Percentiles rank a stretch among this genome's conserved stretches.
These are phyloP conservation scores for Cepaea hortensis DNA, from an alignment of 2,888 invertebrate genomes.

Conservation along the genomic window DNA sequence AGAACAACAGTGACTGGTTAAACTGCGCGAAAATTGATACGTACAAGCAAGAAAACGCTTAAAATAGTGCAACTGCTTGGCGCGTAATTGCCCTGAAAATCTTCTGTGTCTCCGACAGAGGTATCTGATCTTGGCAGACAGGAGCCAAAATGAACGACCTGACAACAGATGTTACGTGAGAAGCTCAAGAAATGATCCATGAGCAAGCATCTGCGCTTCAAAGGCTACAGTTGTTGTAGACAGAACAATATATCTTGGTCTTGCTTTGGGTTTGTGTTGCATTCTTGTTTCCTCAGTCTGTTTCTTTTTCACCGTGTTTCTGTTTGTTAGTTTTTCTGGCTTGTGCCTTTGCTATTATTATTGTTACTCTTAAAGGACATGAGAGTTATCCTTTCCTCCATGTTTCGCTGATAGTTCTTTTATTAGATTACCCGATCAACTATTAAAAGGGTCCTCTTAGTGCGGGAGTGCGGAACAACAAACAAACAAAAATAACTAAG, in stretches of 20 bases:
- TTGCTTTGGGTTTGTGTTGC: not conserved
- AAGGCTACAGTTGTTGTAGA: not conserved
- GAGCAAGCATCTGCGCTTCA: not conserved
- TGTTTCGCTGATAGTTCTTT: too few relatives aligned
- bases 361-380: too few relatives aligned
- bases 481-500: too few relatives aligned
- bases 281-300: not conserved
- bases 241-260: not conserved
- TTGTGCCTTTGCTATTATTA: too few relatives aligned
- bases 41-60: too few relatives aligned
- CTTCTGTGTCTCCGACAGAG: not conserved
- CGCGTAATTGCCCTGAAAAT: not conserved
- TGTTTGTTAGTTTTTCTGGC: too few relatives aligned
- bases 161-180: not conserved
- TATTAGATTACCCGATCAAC: too few relatives aligned
- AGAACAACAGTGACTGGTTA: too few relatives aligned
- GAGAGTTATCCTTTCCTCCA: too few relatives aligned
- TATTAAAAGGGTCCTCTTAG: too few relatives aligned
- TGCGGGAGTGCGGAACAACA: too few relatives aligned
- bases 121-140: not conserved
- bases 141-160: not conserved
- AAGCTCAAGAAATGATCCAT: not conserved
- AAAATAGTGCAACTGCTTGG: not conserved
- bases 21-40: not conserved
- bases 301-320: not conserved